phyloP scores from a whole-genome alignment of 2,888 invertebrate genomes.

The Philopedon plagiatum region DNA sequence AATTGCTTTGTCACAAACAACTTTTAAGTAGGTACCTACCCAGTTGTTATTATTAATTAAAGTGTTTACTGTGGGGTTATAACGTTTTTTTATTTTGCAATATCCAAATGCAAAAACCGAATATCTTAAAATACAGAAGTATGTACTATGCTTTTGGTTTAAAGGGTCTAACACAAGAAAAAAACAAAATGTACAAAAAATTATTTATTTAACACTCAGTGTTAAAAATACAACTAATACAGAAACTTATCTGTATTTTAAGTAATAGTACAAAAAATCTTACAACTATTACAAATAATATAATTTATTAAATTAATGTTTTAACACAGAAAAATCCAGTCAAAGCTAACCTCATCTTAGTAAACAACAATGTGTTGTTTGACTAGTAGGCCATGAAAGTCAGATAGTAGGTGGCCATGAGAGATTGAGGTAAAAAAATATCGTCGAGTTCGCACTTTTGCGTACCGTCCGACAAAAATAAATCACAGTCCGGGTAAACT shows the following conservation, averaged over 20 bases:
- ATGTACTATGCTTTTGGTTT: too few species aligned
- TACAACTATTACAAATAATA: conserved; percentile 40
- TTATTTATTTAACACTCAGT: conserved; percentile 38
- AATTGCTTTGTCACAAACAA: too few species aligned
- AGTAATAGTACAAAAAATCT: conserved; percentile 30
- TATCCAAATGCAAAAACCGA: too few species aligned
- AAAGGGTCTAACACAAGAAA: neutral
- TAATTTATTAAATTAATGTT: conserved; percentile 33
- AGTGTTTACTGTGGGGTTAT: too few species aligned
- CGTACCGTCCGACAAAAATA: conserved; percentile 35
- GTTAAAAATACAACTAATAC: conserved; percentile 26
- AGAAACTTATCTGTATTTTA: conserved; percentile 8
- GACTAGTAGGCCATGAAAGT: conserved; percentile 25
- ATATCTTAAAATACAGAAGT: too few species aligned
- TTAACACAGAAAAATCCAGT: conserved; percentile 47
- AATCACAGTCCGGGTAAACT: conserved; percentile 49
- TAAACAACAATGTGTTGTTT: conserved; percentile 10
- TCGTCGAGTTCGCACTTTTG: conserved; percentile 9
- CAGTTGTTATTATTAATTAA: too few species aligned
- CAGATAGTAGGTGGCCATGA: conserved; percentile 41
- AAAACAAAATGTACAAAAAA: conserved; percentile 23
- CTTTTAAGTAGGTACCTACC: too few species aligned
- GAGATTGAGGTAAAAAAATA: conserved; percentile 36
- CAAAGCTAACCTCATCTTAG: conserved; percentile 26
- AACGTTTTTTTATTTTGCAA: too few species aligned